A percentile compares a stretch with the other conserved stretches of the same genome.
These are phyloP conservation scores for Trileptium ribeirensis DNA, from an alignment of 2,888 invertebrate species.

Conservation along the genomic window DNA sequence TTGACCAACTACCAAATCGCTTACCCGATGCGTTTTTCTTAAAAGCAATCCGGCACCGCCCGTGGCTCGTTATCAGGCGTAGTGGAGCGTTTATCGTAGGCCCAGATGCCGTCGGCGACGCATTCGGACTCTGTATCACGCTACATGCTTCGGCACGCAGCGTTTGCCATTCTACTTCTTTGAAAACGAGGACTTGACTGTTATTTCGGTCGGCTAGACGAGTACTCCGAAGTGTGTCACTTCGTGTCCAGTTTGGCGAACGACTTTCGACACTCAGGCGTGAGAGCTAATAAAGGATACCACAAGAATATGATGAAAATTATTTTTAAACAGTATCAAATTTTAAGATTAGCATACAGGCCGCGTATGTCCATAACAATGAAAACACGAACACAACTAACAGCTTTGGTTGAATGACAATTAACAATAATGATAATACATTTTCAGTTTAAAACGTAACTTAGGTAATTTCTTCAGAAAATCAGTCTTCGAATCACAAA, in stretches of 20 bases:
- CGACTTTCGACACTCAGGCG: conserved; percentile 86
- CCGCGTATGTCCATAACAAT: no score
- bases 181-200: conserved; percentile 87
- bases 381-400: no score
- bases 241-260: conserved; percentile 76
- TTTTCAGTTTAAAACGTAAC: no score
- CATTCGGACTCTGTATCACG: no score
- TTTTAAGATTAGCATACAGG: no score
- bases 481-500: no score
- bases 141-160: conserved; percentile 84
- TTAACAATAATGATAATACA: no score
- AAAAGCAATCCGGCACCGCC: conserved; percentile 85
- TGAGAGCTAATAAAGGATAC: conserved; percentile 64
- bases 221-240: conserved; percentile 76
- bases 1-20: neutral
- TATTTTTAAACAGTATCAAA: no score
- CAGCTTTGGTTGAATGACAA: no score
- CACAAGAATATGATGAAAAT: neutral
- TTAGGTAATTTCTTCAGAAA: no score
- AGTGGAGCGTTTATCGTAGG: conserved; percentile 61
- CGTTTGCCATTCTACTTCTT: conserved; percentile 91
- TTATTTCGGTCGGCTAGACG: conserved; percentile 79
- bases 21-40: conserved; percentile 63
- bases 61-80: conserved; percentile 82
- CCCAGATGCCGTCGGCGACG: conserved; percentile 25